Percentiles rank a stretch among this genome's conserved stretches.
Evolutionary conservation across 23 tunicate species (phyloP).

Genomic region (Trididemnum nubilum): DNA sequence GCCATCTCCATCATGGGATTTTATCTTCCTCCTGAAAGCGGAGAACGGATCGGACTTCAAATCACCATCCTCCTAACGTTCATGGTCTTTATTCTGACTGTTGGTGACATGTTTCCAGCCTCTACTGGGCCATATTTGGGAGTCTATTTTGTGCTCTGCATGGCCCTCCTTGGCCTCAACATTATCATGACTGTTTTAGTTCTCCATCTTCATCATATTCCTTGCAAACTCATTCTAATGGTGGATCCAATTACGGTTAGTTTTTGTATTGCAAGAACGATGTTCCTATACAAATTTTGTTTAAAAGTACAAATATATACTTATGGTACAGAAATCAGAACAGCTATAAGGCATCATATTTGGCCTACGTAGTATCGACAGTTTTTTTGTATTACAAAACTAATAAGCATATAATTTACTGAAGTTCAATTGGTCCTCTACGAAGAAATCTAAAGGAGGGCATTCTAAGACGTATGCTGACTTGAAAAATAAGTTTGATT

Average conservation of each 20-base stretch:
- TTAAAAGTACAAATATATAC: no score
- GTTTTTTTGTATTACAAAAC: no score
- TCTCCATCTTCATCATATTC: conserved; percentile 78
- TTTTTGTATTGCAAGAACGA: no score
- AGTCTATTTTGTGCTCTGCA: conserved; percentile 81
- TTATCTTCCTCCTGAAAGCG: conserved; percentile 93
- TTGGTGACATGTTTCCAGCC: conserved; percentile 95
- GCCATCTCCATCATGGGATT: conserved; percentile 79
- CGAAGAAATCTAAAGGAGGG: no score
- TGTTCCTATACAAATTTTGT: no score
- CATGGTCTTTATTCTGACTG: conserved; percentile 86
- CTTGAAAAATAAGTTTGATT: no score
- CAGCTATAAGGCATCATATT: no score
- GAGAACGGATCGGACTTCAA: conserved; percentile 87
- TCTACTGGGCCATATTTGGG: conserved; percentile 92
- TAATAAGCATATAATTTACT: no score
- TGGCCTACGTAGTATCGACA: no score
- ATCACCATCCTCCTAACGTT: conserved; percentile 86
- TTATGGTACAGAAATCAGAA: no score
- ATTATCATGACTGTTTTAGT: conserved; percentile 82
- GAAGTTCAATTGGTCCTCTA: no score
- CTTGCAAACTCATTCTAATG: conserved; percentile 44
- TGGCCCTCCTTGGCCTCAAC: conserved; percentile 82
- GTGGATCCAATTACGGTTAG: conserved; percentile 32
- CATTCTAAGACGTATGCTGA: no score